Evolutionary conservation across 2,113 vertebrate genomes (phyloP), one percentile per base, ranked within the genome.

Genomic region (Clinocottus analis): DNA sequence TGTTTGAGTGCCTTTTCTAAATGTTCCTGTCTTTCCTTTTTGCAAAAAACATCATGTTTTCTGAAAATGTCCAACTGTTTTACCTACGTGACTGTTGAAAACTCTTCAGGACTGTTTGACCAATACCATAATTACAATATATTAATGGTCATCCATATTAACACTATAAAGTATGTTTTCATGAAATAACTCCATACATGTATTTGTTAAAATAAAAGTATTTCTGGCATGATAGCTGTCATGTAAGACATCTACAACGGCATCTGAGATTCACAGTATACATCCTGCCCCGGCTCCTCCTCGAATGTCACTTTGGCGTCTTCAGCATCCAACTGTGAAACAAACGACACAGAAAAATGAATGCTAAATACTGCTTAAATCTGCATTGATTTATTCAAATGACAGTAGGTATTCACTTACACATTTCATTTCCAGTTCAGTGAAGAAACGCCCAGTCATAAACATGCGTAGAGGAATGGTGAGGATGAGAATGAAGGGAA

Each of bases 401-500:
- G 4, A 58, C 5, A n/a, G 13, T 16, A 59, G 25, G 31, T 17
- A 4, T 8, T 14, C 11, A 81, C 97, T 85, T 94, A 99, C 98
- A 49, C 95, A 98, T 93, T 96, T 97, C 74, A 99, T 97, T 83
- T 99, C 98, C 8, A 95, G 9, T 2, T 94, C 81, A 2, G 51
- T 87, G 94, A 99, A 99, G 89, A 98, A 83, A n/a, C 10, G 82
- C 0, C 96, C 96, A 0, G 97, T 96, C 90, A 98, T 94, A 27
- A 94, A 62, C 74, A 92, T 95, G 12, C 98, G 95, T 55, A 99
- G 86, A 11, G 97, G 97, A 90, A 99, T 97, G 0, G 97, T 99
- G 89, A 99, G 96, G 90, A 99, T 98, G 79, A 99, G 97, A 53
- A 98, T 0, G 14, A 99, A 99, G 3, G 98, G 98, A 80, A 99